These are phyloP conservation scores for Abrostola tripartita DNA, from an alignment of 2,888 invertebrate species.

Conservation along the genomic window DNA sequence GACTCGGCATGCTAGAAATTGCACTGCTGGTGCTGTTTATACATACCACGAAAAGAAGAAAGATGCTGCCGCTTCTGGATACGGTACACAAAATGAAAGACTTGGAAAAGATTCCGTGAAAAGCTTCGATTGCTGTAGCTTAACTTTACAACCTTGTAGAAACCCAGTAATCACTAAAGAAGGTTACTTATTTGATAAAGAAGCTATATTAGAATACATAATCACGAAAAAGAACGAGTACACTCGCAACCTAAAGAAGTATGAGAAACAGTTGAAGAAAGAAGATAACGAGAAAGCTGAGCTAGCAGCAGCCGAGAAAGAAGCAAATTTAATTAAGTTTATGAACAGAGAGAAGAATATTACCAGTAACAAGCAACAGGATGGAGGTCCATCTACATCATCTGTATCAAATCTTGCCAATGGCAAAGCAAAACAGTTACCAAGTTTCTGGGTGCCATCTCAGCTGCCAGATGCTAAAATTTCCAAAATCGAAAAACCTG, in stretches of 20 bases:
- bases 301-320: constrained; percentile 91
- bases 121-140: constrained; percentile 98
- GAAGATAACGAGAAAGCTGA: constrained; percentile 92
- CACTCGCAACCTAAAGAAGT: constrained; percentile 96
- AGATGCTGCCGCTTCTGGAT: constrained; percentile 98
- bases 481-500: constrained; percentile 86
- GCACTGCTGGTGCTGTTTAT: constrained; percentile 99
- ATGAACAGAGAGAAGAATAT: constrained; percentile 94
- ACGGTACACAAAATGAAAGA: constrained; percentile 95
- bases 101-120: constrained; percentile 97
- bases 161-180: constrained; percentile 95
- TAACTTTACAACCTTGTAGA: constrained; percentile 98
- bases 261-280: constrained; percentile 94
- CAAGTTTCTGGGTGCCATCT: constrained; percentile 99
- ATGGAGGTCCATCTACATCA: constrained; percentile 64
- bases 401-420: constrained; percentile 94
- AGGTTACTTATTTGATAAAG: constrained; percentile 98
- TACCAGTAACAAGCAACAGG: constrained; percentile 76
- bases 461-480: constrained; percentile 95
- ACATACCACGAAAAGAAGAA: constrained; percentile 99
- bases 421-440: constrained; percentile 93
- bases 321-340: constrained; percentile 93
- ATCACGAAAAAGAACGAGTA: constrained; percentile 98
- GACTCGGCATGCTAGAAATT: constrained; percentile 99
- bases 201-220: constrained; percentile 98